phyloP scores from a whole-genome alignment of 2,888 invertebrate species.

The Melolontha melolontha region DNA sequence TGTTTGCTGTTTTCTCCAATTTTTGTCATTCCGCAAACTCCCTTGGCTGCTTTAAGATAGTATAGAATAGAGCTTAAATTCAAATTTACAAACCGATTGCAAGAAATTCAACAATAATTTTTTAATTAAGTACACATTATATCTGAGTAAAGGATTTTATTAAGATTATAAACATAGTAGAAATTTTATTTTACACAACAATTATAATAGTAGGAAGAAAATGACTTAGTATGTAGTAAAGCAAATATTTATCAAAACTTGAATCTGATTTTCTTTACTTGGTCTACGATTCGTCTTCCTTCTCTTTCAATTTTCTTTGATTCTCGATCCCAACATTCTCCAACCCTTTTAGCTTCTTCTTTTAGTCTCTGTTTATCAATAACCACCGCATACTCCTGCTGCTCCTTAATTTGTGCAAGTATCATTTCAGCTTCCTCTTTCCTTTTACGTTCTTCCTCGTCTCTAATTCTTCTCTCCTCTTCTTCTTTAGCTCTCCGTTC shows the following conservation, averaged over 20 bases:
- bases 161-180: too few species aligned
- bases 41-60: too few species aligned
- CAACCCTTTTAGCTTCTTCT: background rate
- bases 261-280: conserved; percentile 8
- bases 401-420: conserved; percentile 12
- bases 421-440: conserved; percentile 21
- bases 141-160: too few species aligned
- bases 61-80: too few species aligned
- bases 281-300: conserved; percentile 10
- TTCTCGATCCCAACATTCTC: conserved; percentile 10
- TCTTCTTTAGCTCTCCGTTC: conserved; percentile 10
- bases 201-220: too few species aligned
- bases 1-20: too few species aligned
- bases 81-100: too few species aligned
- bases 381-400: background rate
- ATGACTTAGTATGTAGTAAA: too few species aligned
- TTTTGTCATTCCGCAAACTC: too few species aligned
- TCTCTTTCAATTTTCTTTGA: conserved; percentile 23
- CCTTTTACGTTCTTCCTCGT: conserved; percentile 22
- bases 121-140: too few species aligned
- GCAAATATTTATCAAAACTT: conserved; percentile 17
- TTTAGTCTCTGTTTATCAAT: background rate
- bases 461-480: conserved; percentile 12
- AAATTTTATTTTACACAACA: too few species aligned
- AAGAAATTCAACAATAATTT: too few species aligned